phyloP scores from a whole-genome alignment of 2,113 vertebrate genomes.

The Cebus imitator region DNA sequence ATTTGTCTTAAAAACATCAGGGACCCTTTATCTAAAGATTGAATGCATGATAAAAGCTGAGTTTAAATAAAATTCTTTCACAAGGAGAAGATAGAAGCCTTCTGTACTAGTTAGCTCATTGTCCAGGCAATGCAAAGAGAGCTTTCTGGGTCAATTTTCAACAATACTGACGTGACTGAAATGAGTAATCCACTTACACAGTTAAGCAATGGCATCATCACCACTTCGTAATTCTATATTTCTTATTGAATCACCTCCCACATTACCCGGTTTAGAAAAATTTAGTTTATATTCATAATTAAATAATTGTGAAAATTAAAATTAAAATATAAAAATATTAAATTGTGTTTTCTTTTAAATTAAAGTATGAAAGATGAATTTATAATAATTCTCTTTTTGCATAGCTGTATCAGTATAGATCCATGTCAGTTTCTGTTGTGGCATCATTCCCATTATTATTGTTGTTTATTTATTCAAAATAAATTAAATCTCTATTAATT shows the following conservation, averaged over 20 bases:
- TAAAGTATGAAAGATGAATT: background rate
- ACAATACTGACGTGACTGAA: background rate
- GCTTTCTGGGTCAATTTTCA: background rate
- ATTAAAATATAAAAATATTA: background rate
- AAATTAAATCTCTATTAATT: background rate
- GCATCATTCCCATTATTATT: background rate
- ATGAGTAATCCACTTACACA: background rate
- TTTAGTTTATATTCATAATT: background rate
- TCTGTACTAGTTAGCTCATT: background rate
- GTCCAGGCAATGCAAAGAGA: background rate
- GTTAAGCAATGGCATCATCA: background rate
- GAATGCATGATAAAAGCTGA: background rate
- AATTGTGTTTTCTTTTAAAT: background rate
- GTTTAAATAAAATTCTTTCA: background rate
- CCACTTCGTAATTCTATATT: background rate
- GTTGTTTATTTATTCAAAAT: background rate
- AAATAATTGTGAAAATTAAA: background rate
- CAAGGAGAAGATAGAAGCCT: background rate
- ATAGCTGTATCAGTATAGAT: background rate
- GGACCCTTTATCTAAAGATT: background rate
- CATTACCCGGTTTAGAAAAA: background rate
- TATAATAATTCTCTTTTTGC: background rate
- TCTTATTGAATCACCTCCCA: background rate
- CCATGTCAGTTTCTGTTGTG: background rate
- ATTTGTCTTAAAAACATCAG: background rate